phyloP scores from a whole-genome alignment of 2,888 invertebrate species.

The Conistra vaccinii region DNA sequence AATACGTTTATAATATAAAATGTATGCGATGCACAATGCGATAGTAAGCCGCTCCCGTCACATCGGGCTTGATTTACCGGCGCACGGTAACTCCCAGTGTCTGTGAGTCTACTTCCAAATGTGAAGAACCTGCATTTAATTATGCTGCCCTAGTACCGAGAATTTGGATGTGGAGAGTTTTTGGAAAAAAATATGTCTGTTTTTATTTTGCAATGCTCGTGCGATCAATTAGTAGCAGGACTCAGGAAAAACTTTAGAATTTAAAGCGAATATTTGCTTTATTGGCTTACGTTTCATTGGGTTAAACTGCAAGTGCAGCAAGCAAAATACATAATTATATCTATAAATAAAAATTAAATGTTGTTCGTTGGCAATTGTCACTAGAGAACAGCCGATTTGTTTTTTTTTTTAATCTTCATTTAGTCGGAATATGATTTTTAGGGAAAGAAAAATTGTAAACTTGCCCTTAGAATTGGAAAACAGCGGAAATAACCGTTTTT shows the following conservation, averaged over 20 bases:
- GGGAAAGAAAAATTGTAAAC: too few species aligned
- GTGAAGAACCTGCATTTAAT: conserved; percentile 27
- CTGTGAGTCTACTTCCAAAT: conserved; percentile 12
- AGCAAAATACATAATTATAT: neutral
- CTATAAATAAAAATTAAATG: too few species aligned
- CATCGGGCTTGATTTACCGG: conserved; percentile 48
- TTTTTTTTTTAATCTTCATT: neutral
- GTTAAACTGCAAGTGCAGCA: neutral
- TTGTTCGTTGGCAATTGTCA: too few species aligned
- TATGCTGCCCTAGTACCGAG: conserved; percentile 28
- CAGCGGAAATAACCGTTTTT: too few species aligned
- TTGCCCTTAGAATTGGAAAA: too few species aligned
- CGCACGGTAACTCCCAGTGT: conserved; percentile 7
- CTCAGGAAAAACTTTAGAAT: neutral
- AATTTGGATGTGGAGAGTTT: neutral
- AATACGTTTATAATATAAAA: conserved; percentile 46
- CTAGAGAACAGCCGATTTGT: too few species aligned
- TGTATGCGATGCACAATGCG: conserved; percentile 39
- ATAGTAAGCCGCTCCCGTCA: conserved; percentile 40
- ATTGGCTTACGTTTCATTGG: neutral
- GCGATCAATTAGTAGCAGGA: neutral
- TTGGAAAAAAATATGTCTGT: neutral
- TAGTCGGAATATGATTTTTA: too few species aligned
- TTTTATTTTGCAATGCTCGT: neutral
- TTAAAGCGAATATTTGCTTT: neutral